These are phyloP conservation scores for Sepiola atlantica DNA, from an alignment of 2,888 invertebrate genomes.

Conservation along the genomic window DNA sequence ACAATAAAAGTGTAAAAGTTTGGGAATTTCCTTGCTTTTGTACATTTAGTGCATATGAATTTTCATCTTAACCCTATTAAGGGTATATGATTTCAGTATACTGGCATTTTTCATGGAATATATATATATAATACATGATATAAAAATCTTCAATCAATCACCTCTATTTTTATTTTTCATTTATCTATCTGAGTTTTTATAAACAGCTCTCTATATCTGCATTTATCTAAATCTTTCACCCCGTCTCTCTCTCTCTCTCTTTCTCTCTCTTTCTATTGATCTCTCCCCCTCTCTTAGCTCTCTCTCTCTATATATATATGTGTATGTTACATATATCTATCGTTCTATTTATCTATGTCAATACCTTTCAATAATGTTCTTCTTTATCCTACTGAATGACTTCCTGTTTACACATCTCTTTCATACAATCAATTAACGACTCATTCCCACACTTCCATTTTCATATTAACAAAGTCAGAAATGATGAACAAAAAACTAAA, in stretches of 20 bases:
- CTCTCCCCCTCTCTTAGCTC: neutral
- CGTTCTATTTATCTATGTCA: neutral
- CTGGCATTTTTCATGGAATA: too few relatives aligned
- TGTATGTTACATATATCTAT: neutral
- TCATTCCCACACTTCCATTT: too few relatives aligned
- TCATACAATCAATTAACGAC: too few relatives aligned
- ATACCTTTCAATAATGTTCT: neutral
- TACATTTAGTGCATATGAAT: too few relatives aligned
- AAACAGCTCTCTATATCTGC: neutral
- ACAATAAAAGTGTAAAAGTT: too few relatives aligned
- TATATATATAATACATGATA: neutral
- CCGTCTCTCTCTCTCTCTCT: neutral
- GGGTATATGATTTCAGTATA: too few relatives aligned
- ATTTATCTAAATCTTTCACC: neutral
- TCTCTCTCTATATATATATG: neutral
- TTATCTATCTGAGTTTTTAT: too few relatives aligned
- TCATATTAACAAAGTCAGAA: too few relatives aligned
- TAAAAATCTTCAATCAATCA: neutral
- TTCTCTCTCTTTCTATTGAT: neutral
- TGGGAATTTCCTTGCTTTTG: neutral
- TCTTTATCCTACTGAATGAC: too few relatives aligned
- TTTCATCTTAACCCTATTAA: too few relatives aligned
- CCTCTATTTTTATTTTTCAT: neutral
- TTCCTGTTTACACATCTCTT: too few relatives aligned
- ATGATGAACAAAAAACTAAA: neutral